A percentile compares a stretch with the other conserved stretches of the same genome.
These are phyloP conservation scores for Salvelinus fontinalis DNA, from an alignment of 2,113 vertebrate species.

Conservation along the genomic window DNA sequence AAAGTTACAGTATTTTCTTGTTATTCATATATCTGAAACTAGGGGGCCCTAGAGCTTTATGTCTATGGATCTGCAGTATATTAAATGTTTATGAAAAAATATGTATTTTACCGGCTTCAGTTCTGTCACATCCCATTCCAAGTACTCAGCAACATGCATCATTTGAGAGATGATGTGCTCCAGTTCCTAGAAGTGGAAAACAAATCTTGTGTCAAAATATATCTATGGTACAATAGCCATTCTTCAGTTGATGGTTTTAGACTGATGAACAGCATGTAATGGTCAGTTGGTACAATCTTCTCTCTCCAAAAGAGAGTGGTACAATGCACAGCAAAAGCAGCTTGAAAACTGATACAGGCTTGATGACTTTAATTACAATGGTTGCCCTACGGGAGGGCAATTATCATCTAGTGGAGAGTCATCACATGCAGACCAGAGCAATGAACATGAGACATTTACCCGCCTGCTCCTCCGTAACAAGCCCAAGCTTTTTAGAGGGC, in stretches of 20 bases:
- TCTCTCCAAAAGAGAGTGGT: slow-evolving; percentile 9
- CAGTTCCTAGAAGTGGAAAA: slow-evolving; percentile 78
- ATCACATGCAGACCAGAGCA: background rate
- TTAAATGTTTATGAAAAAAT: background rate
- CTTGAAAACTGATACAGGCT: slow-evolving; percentile 40
- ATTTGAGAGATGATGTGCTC: slow-evolving; percentile 95
- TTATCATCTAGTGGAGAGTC: slow-evolving; percentile 33
- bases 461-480: background rate
- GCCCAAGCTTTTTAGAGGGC: background rate
- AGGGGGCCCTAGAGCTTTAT: background rate
- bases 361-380: slow-evolving; percentile 63
- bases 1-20: background rate
- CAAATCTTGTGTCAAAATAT: slow-evolving; percentile 83
- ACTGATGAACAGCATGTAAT: slow-evolving; percentile 49
- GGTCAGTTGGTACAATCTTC: slow-evolving; percentile 46
- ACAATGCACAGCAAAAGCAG: slow-evolving; percentile 7
- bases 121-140: slow-evolving; percentile 95
- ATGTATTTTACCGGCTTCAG: slow-evolving; percentile 83
- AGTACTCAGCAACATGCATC: slow-evolving; percentile 94
- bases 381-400: slow-evolving; percentile 30
- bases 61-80: background rate
- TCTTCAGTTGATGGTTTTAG: slow-evolving; percentile 22
- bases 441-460: background rate
- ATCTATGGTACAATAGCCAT: slow-evolving; percentile 42
- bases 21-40: background rate